Conservation (phyloP, 1,140 invertebrate species). For the Drosophila ogumai region DNA sequence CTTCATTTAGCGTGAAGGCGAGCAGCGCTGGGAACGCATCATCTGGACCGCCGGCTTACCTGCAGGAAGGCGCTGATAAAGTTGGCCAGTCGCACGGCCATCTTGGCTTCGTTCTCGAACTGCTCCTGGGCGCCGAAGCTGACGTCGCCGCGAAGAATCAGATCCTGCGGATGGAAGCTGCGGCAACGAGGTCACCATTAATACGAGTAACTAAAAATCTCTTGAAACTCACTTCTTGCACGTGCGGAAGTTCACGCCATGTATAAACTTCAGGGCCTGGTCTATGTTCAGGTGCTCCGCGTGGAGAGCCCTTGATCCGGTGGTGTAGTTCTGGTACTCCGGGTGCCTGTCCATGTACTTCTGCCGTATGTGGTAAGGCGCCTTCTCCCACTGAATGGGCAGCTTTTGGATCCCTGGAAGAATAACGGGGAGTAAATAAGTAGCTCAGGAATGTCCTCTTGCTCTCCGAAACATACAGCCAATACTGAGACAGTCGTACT, state of each 20-base stretch:
- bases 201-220: not conserved
- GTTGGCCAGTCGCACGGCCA: constrained; percentile 96
- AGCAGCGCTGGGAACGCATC: constrained; percentile 51
- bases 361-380: constrained; percentile 88
- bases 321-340: constrained; percentile 90
- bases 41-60: constrained; percentile 85
- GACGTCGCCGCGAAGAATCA: constrained; percentile 93
- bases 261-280: constrained; percentile 91
- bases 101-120: constrained; percentile 97
- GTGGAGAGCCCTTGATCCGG: constrained; percentile 88
- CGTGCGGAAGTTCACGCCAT: constrained; percentile 89
- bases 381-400: constrained; percentile 91
- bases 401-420: constrained; percentile 91
- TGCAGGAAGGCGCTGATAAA: constrained; percentile 98
- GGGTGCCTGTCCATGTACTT: constrained; percentile 90
- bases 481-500: constrained; percentile 96
- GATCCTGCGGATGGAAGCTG: constrained; percentile 90
- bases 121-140: constrained; percentile 94
- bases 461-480: constrained; percentile 91
- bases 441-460: not conserved
- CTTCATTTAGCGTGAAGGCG: constrained; percentile 76
- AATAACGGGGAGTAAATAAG: not conserved
- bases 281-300: constrained; percentile 90
- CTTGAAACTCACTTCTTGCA: constrained; percentile 86
- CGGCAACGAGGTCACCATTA: constrained; percentile 25